A percentile compares a stretch with the other conserved stretches of the same genome.
Evolutionary conservation across 2,113 vertebrate genomes (phyloP).

Genomic region (Corapipo altera): DNA sequence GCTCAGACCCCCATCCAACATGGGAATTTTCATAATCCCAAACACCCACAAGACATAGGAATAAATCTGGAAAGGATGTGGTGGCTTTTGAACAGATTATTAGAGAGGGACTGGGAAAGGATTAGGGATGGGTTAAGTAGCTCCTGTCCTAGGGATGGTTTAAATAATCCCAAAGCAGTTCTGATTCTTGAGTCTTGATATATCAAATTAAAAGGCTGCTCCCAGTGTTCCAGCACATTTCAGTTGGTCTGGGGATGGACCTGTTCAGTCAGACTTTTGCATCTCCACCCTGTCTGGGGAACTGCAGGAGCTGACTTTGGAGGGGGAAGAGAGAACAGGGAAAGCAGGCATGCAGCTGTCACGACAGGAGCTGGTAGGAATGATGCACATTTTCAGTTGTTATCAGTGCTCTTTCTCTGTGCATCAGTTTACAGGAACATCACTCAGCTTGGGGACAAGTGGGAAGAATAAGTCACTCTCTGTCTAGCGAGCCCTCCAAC

Average conservation of each 20-base stretch:
- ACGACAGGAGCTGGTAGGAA: neutral
- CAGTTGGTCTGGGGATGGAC: neutral
- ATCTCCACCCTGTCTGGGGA: neutral
- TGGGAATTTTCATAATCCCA: neutral
- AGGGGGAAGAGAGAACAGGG: neutral
- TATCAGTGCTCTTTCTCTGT: neutral
- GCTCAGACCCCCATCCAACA: neutral
- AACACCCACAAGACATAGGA: neutral
- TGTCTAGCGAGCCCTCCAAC: slow-evolving; percentile 15
- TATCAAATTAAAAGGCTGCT: neutral
- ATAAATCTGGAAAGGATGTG: neutral
- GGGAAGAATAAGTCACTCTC: slow-evolving; percentile 4
- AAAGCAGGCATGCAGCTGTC: neutral
- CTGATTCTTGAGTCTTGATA: neutral
- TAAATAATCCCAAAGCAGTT: neutral
- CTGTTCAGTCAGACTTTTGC: neutral
- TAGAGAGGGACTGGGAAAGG: neutral
- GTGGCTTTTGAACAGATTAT: neutral
- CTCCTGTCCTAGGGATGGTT: neutral
- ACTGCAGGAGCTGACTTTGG: neutral
- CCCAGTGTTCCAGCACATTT: neutral
- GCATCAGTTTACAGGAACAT: neutral
- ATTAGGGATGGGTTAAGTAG: neutral
- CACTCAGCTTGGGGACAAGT: neutral
- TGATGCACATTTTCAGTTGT: neutral